Evolutionary conservation across 2,888 invertebrate genomes (phyloP), one percentile per base, ranked within the genome.

Genomic region (Schrankia costaestrigalis): DNA sequence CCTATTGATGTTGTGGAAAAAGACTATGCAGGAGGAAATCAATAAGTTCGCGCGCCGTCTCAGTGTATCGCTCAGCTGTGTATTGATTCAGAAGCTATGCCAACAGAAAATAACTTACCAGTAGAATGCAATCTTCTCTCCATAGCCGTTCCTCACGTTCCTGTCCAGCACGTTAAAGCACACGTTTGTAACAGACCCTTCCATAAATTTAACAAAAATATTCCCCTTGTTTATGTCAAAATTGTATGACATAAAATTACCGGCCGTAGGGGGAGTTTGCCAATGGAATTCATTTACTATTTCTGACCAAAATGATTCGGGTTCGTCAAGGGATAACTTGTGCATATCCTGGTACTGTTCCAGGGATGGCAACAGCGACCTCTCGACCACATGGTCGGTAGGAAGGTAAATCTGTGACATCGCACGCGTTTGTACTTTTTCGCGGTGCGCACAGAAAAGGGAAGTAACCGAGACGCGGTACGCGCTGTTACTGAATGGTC

Each of bases 111-210:
- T 41, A 33, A 62, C 94, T 93, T 86, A 98, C 98, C 98, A 99
- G 77, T 96, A 97, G 84, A 93, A 98, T 11, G 98, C 98, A 46
- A 97, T 90, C 75, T 94, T 95, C 62, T 97, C 95, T 14, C 97
- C 98, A 45, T 93, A 85, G 9, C 97, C 97, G 56, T 93, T 94
- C 63, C 94, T 91, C 33, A 99, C 93, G 78, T 97, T 95, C 46
- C 95, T 91, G 82, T 99, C 99, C 56, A 99, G 87, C 31, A 96
- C 90, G 87, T 99, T 99, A 84, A 97, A 99, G 73, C 96, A 96
- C 47, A 99, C 92, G 78, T 99, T 99, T 22, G 98, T 99, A 19
- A 94, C 92, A 3, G 96, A 96, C 6, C 97, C 98, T 63, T 96
- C 94, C 93, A 99, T 93, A 95, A 97, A 99, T 79, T 95, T 96